Evolutionary conservation across 2,113 vertebrate species (phyloP), one percentile per base, ranked within the genome.

Genomic region (Neoarius graeffei): DNA sequence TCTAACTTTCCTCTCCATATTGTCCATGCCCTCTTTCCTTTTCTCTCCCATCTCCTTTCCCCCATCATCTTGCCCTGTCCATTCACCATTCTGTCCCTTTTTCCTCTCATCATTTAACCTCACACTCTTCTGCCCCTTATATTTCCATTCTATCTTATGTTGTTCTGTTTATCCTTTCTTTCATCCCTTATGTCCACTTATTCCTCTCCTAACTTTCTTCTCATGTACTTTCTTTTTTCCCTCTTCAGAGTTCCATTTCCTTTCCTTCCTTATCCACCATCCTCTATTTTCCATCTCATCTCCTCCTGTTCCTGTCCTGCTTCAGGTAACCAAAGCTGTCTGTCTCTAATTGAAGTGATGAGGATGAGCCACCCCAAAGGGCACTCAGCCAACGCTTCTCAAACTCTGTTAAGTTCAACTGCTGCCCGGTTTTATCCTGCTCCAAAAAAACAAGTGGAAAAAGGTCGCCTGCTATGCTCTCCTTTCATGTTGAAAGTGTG

Each of bases 321-420:
- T 62, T 88, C 89, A 91, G 89, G 91, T 94, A 93, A 93, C 88
- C 42, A 54, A 73, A 87, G 82, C 89, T 88, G 89, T 93, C 91
- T 90, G 81, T 57, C 89, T 93, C 87, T 92, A 90, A 90, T 91
- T 90, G 64, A 85, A 85, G 84, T 71, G 93, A 92, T 91, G 90
- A 91, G 87, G 91, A 91, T 79, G 81, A 67, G 79, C 71, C 77
- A 83, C 60, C 79, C 83, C 80, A 87, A 62, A 74, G 76, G 83
- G 64, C 84, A 81, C 57, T 87, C 54, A 69, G 86, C 7, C 69
- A 52, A 52, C 6, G 85, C 89, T 59, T 86, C 69, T 90, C 35
- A 83, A 85, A 91, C 85, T 85, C 57, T 88, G 88, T 87, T 79
- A 91, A 42, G 85, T 30, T 87, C 67, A 80, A 82, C 59, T 27